Evolutionary conservation across 2,888 invertebrate genomes (phyloP), one percentile per base, ranked within the genome.

Genomic region (Sialis lutaria): DNA sequence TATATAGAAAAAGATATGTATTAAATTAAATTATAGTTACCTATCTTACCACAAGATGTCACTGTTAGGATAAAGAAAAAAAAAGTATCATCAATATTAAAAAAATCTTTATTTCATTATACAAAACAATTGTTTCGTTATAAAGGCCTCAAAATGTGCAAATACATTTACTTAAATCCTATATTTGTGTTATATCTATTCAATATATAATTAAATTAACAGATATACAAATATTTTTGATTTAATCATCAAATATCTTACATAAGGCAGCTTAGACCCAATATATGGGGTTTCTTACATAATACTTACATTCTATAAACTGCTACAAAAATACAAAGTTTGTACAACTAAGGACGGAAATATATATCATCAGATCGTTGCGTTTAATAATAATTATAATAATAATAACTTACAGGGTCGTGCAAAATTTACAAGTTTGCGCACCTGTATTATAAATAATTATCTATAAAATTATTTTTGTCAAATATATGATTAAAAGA

Each of bases 81-180:
- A 22, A 22, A 35, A 35, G n/a, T n/a, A 40, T 13, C 3, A 6
- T 40, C 2, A 40, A 22, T 22, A 22, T 22, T 22, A 22, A 35
- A 40, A 40, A 40, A 10, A 40, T 13, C 13, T 40, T 40, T 40
- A 40, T 40, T 40, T 40, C 5, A 40, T 40, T 9, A 6, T 40
- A 40, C 64, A 65, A 22, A 22, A 22, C 22, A 22, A 22, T 22
- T 22, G 4, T n/a, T n/a, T n/a, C n/a, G n/a, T n/a, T 2, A 22
- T 22, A 22, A 22, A 22, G 22, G 22, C 22, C 44, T 64, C 66
- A 8, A 51, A 40, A 45, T 42, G 42, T 48, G 45, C 9, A 13
- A 6, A 37, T 39, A 33, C 10, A 31, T 44, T 9, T 40, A 33
- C 9, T 41, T 13, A 41, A 45, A 12, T 34, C 30, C 31, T 9